These are phyloP conservation scores for Homalodisca vitripennis DNA, from an alignment of 1,140 invertebrate genomes.

Conservation along the genomic window DNA sequence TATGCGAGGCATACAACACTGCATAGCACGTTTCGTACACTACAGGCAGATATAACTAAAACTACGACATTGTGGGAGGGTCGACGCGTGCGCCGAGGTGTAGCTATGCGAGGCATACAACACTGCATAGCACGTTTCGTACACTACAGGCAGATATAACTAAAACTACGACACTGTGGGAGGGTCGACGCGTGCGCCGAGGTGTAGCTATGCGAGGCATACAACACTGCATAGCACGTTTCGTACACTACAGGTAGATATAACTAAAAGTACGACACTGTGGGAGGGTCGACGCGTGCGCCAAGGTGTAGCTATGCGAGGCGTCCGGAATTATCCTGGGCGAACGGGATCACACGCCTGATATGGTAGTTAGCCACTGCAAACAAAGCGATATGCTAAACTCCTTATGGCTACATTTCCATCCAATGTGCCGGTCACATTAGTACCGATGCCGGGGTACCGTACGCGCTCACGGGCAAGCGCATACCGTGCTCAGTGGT, in stretches of 20 bases:
- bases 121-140: too few relatives aligned
- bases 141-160: too few relatives aligned
- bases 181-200: background rate
- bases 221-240: background rate
- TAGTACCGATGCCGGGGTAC: conserved; percentile 21
- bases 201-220: background rate
- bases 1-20: too few relatives aligned
- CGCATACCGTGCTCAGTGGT: too few relatives aligned
- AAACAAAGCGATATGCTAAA: conserved; percentile 27
- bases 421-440: conserved; percentile 20
- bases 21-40: too few relatives aligned
- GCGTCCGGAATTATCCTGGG: conserved; percentile 13
- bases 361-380: conserved; percentile 17
- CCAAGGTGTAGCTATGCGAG: conserved; percentile 2
- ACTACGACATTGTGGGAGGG: too few relatives aligned
- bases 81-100: too few relatives aligned
- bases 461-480: too few relatives aligned
- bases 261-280: background rate
- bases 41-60: too few relatives aligned
- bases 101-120: too few relatives aligned
- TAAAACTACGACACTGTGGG: too few relatives aligned
- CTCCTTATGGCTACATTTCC: conserved; percentile 30
- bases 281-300: background rate
- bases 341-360: conserved; percentile 14
- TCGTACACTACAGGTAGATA: background rate